phyloP scores from a whole-genome alignment of 2,888 invertebrate genomes.

The Oeneis ivallda region DNA sequence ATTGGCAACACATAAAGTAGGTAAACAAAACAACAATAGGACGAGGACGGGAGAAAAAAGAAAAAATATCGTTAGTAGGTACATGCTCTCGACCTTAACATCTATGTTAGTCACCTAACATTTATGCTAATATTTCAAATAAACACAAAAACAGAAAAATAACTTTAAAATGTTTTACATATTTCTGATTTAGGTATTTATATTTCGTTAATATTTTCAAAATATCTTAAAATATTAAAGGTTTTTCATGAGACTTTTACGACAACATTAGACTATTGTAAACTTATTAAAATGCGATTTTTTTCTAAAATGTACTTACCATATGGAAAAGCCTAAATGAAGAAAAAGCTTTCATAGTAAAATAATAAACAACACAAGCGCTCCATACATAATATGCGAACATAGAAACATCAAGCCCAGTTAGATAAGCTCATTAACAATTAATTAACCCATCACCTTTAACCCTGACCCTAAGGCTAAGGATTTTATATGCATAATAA shows the following conservation, averaged over 20 bases:
- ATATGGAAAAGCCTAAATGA: too few species aligned
- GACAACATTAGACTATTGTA: background rate
- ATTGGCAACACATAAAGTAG: constrained; percentile 32
- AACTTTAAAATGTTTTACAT: too few species aligned
- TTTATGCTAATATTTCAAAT: too few species aligned
- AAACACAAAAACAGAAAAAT: too few species aligned
- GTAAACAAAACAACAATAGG: constrained; percentile 53
- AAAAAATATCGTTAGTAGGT: constrained; percentile 59
- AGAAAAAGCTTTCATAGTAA: background rate
- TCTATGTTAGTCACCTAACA: constrained; percentile 26
- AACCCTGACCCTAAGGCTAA: too few species aligned
- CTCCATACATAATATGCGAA: background rate
- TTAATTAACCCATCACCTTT: constrained; percentile 23
- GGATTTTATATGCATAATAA: background rate
- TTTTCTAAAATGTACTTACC: background rate
- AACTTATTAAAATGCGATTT: too few species aligned
- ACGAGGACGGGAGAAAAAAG: constrained; percentile 47
- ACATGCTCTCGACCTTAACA: constrained; percentile 36
- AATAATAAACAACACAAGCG: background rate
- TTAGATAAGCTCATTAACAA: background rate
- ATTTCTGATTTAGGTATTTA: too few species aligned
- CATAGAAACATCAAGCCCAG: background rate
- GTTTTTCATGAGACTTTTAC: background rate
- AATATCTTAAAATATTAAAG: too few species aligned
- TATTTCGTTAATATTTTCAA: too few species aligned